A percentile compares a stretch with the other conserved stretches of the same genome.
phyloP scores from a whole-genome alignment of 1,140 invertebrate genomes.

The Drosophila setifemur region DNA sequence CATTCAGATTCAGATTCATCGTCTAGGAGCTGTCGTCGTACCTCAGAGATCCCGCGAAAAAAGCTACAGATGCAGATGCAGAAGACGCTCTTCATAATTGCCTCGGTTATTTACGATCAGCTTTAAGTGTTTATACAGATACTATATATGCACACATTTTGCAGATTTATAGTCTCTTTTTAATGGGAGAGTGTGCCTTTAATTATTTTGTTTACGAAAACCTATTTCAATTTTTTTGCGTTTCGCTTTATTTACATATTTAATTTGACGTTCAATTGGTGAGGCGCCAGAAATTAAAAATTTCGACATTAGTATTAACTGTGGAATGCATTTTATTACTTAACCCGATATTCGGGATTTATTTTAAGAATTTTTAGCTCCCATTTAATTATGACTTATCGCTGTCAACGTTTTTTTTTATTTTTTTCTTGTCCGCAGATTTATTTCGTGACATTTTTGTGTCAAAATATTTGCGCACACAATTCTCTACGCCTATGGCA shows the following conservation, averaged over 20 bases:
- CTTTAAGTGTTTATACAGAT: conserved; percentile 38
- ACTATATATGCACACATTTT: conserved; percentile 29
- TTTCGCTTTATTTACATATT: conserved; percentile 16
- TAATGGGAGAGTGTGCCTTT: conserved; percentile 31
- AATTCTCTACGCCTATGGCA: conserved; percentile 10
- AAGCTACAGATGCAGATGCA: conserved; percentile 17
- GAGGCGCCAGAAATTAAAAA: not conserved
- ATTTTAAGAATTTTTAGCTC: conserved; percentile 1
- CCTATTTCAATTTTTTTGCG: no score
- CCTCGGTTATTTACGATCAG: conserved; percentile 61
- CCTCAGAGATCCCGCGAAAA: conserved; percentile 23
- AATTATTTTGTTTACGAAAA: conserved; percentile 72
- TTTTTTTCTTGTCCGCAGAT: conserved; percentile 13
- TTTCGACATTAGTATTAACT: no score
- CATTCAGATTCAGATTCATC: conserved; percentile 3
- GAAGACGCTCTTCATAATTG: conserved; percentile 62
- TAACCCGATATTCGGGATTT: not conserved
- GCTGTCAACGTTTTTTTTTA: conserved; percentile 6
- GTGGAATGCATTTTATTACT: no score
- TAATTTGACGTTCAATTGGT: not conserved
- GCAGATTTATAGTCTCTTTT: conserved; percentile 20
- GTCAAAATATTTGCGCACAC: conserved; percentile 57
- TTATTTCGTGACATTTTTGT: conserved; percentile 13
- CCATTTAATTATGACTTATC: not conserved
- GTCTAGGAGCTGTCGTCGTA: conserved; percentile 24